Evolutionary conservation across 2,888 invertebrate species (phyloP), one percentile per base, ranked within the genome.

Genomic region (Phorcus lineatus): DNA sequence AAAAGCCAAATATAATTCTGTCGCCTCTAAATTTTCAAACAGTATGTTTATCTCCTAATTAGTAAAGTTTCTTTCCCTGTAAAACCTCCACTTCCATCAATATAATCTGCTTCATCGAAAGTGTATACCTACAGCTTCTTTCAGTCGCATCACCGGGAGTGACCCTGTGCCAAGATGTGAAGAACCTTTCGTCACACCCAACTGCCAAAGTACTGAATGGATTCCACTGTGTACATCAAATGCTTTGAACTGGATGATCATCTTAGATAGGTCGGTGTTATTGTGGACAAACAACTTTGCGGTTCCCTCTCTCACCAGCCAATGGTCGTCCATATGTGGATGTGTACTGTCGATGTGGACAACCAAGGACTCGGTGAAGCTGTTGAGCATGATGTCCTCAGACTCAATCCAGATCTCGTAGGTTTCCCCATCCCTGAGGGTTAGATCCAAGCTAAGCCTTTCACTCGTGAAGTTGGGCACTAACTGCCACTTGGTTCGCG

Each of bases 141-240:
- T n/a, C n/a, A n/a, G n/a, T n/a, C n/a, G n/a, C n/a, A n/a, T n/a
- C n/a, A 81, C 81, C 16, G 40, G 54, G 4, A 81, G 67, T 6
- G 70, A n/a, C n/a, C 74, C 66, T 2, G 3, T 54, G 1, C 81
- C 78, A 22, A 81, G 62, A 52, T 81, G 74, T 19, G 67, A 28
- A 11, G 16, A n/a, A 24, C 17, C 36, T 2, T 54, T n/a, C 1
- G 7, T 40, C 22, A 74, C 78, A 7, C 78, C 81, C 47, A 83
- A 55, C 7, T 19, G 31, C 83, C 83, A 83, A 19, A 52, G 24
- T 17, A 83, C 57, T 16, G 77, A 24, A 9, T 22, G 40, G 13
- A 88, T 70, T 16, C 88, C 88, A 76, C 88, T 88, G 79, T 88
- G 87, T 11, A 78, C 76, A 79, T 88, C 88, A 24, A 81, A 53